A percentile compares a stretch with the other conserved stretches of the same genome.
Evolutionary conservation across 2,888 invertebrate genomes (phyloP).

Genomic region (Latrodectus hesperus): DNA sequence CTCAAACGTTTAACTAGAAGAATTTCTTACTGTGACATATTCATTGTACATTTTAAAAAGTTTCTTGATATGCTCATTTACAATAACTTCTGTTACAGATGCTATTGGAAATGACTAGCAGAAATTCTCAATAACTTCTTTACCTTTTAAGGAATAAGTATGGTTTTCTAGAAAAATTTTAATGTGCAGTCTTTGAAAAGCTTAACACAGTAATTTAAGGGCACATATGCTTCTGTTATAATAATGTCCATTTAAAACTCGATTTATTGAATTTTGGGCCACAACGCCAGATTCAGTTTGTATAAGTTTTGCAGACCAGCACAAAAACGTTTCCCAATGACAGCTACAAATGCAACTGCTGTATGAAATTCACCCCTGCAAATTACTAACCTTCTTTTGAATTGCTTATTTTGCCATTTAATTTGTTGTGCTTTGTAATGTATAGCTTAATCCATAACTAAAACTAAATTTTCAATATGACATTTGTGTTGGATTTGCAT

Average conservation of each 20-base stretch:
- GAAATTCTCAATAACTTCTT: background rate
- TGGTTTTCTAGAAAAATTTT: background rate
- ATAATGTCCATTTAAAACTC: background rate
- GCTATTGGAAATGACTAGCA: no score
- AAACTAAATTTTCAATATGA: background rate
- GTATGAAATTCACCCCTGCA: constrained; percentile 70
- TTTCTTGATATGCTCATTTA: no score
- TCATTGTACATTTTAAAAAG: background rate
- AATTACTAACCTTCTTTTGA: constrained; percentile 43
- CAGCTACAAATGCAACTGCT: constrained; percentile 68
- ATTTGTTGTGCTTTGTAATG: constrained; percentile 71
- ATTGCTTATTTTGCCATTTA: constrained; percentile 64
- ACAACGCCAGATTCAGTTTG: constrained; percentile 69
- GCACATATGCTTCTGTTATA: constrained; percentile 26
- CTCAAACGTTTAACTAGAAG: background rate
- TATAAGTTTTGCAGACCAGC: constrained; percentile 70
- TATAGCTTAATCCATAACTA: constrained; percentile 67
- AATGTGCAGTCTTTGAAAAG: constrained; percentile 53
- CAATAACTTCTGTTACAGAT: no score
- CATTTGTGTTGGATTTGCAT: constrained; percentile 15
- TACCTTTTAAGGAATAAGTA: background rate
- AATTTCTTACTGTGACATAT: background rate
- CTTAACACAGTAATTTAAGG: constrained; percentile 70
- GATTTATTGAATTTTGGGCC: constrained; percentile 69
- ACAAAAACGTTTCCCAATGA: constrained; percentile 70